Base-by-base conservation (phyloP, 2,797 vertebrate species). In the Cryptoblepharus egeriae region DNA sequence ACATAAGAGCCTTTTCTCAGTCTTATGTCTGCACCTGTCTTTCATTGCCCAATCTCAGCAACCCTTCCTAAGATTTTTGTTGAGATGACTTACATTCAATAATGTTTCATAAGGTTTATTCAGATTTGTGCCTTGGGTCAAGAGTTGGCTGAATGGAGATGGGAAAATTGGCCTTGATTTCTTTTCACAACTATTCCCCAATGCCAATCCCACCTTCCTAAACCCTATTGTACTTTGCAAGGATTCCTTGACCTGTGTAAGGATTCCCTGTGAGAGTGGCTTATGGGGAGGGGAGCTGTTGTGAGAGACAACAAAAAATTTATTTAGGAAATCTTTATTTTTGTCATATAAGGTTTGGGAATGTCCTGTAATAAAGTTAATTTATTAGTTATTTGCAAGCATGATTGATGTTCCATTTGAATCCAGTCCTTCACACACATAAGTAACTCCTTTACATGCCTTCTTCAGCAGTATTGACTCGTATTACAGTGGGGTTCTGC, bases 21-120 rank as follows among this genome's bases (percentile, higher is more conserved):
- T 55, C 37, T 68, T 58, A 11, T 58, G 5, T 37, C n/a, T 30
- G 30, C 57, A 28, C 39, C n/a, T 63, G 4, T 18, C 35, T 32
- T 20, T 65, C 42, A 73, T 65, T 55, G 42, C 16, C 24, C 2
- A 1, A 39, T 6, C 65, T 28, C 49, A 22, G 4, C 69, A 63
- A 45, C 45, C 32, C 30, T 68, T 37, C 15, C 24, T 37, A 28
- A 67, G 57, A 72, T 71, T 35, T 11, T 63, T n/a, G n/a, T n/a
- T n/a, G n/a, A n/a, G n/a, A n/a, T n/a, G n/a, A n/a, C n/a, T 49
- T 3, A 28, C 42, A 52, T 52, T 1, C 0, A 3, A 20, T 1
- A 45, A 61, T 16, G 28, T 63, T 32, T 63, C 39, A 42, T 49
- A 49, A 12, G 45, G 45, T 49, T 49, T 49, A 49, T 49, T 11